Conservation (phyloP, 2,113 vertebrate species). For the Trichomycterus rosablanca region DNA sequence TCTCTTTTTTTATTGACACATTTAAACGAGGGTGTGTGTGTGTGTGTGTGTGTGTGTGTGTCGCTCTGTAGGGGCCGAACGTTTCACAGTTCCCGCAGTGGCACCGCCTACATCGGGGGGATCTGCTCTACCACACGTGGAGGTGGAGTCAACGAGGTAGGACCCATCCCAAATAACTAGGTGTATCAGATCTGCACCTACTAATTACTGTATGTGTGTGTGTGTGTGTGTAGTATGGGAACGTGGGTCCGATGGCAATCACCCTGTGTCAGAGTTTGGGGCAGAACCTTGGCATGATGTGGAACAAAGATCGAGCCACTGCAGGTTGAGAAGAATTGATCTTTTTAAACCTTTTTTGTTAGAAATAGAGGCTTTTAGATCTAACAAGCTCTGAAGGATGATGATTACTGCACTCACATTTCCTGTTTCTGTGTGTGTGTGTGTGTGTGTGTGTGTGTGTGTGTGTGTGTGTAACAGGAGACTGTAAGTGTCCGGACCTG, state of each 20-base stretch:
- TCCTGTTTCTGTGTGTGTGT: constrained; percentile 11
- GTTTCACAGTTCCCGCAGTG: constrained; percentile 87
- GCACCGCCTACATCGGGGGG: constrained; percentile 86
- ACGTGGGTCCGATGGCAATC: constrained; percentile 87
- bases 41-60: too few relatives aligned
- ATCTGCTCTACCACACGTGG: constrained; percentile 81
- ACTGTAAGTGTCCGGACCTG: constrained; percentile 86
- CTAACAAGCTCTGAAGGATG: background rate
- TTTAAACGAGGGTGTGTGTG: too few relatives aligned
- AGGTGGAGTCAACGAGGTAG: constrained; percentile 88
- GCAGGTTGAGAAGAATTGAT: constrained; percentile 75
- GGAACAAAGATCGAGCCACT: constrained; percentile 80
- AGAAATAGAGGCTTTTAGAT: background rate
- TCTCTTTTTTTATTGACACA: too few relatives aligned
- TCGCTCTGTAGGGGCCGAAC: constrained; percentile 76
- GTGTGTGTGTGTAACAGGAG: constrained; percentile 63
- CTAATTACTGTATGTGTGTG: background rate
- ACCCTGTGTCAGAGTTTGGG: constrained; percentile 89
- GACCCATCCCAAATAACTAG: background rate
- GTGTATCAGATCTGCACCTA: background rate
- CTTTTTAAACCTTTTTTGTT: too few relatives aligned
- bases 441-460: constrained; percentile 21
- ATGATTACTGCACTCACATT: background rate
- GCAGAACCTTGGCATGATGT: constrained; percentile 96
- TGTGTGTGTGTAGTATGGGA: constrained; percentile 74